Conservation (phyloP, 2,113 vertebrate species). For the Gadus macrocephalus region DNA sequence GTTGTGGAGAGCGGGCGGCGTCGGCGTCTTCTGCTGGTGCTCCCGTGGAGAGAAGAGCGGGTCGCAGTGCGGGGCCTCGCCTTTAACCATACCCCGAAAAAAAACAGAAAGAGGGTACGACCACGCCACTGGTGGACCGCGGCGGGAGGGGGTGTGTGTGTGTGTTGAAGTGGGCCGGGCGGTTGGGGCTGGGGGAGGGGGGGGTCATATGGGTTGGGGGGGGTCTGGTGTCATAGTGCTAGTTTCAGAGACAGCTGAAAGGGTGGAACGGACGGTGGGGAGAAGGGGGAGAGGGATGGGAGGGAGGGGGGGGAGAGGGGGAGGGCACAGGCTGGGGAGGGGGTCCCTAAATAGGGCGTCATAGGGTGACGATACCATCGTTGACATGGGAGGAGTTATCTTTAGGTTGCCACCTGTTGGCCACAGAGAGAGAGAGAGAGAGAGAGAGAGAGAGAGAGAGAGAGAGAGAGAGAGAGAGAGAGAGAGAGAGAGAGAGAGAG, state of each 20-base stretch:
- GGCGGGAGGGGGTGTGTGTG: no score
- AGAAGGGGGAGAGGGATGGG: no score
- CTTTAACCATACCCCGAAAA: constrained; percentile 46
- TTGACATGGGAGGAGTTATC: constrained; percentile 22
- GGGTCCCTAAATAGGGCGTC: not conserved
- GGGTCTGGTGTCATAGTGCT: not conserved
- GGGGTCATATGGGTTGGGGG: not conserved
- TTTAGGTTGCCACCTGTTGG: constrained; percentile 59
- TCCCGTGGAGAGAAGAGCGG: constrained; percentile 62
- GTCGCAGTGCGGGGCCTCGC: constrained; percentile 33
- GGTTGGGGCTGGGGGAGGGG: not conserved
- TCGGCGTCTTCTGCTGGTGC: constrained; percentile 34
- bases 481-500: not conserved
- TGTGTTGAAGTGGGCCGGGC: no score
- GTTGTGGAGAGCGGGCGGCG: constrained; percentile 32
- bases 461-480: not conserved
- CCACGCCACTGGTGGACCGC: constrained; percentile 18
- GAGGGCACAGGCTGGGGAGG: not conserved
- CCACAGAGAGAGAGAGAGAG: constrained; percentile 30
- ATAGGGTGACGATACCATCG: constrained; percentile 20
- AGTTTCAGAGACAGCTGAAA: no score
- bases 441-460: not conserved
- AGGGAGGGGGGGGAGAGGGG: no score
- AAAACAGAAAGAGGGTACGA: constrained; percentile 40
- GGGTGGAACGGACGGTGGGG: no score